These are phyloP conservation scores for Caenorhabditis sp. DNA, from an alignment of 2,888 invertebrate species.

Conservation along the genomic window DNA sequence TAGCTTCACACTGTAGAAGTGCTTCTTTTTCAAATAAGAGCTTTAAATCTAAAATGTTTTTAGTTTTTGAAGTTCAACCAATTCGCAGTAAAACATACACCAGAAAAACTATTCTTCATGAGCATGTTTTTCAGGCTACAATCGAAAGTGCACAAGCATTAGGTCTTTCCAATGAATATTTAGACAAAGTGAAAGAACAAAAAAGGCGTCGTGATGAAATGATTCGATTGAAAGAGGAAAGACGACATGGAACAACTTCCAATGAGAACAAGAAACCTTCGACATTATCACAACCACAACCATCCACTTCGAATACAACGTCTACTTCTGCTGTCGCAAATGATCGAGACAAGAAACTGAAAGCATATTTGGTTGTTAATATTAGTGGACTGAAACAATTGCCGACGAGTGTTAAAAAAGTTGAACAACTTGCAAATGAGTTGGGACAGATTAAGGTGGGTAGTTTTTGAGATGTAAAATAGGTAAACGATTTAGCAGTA, in stretches of 20 bases:
- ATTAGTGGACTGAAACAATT: slow-evolving; percentile 53
- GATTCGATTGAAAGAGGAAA: slow-evolving; percentile 51
- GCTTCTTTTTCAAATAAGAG: too few species aligned
- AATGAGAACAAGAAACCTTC: not conserved
- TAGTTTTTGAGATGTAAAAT: slow-evolving; percentile 1
- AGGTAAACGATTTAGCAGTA: too few species aligned
- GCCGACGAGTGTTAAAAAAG: slow-evolving; percentile 43
- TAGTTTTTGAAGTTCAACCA: too few species aligned
- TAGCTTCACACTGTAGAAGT: too few species aligned
- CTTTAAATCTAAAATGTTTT: too few species aligned
- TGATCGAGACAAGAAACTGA: slow-evolving; percentile 38
- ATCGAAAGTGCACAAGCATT: slow-evolving; percentile 64
- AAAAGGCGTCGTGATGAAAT: slow-evolving; percentile 62
- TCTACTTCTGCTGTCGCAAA: not conserved
- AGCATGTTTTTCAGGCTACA: slow-evolving; percentile 14
- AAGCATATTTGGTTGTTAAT: slow-evolving; percentile 63
- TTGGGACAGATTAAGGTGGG: slow-evolving; percentile 49
- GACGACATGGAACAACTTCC: slow-evolving; percentile 19
- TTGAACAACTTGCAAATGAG: slow-evolving; percentile 48
- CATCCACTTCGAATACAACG: not conserved
- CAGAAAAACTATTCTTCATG: too few species aligned
- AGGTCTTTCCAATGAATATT: slow-evolving; percentile 66
- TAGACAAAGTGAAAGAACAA: slow-evolving; percentile 66
- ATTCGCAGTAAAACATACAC: too few species aligned
- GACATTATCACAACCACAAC: not conserved